A percentile compares a stretch with the other conserved stretches of the same genome.
Evolutionary conservation across 2,113 vertebrate species (phyloP).

Genomic region (Hippocampus abdominalis): DNA sequence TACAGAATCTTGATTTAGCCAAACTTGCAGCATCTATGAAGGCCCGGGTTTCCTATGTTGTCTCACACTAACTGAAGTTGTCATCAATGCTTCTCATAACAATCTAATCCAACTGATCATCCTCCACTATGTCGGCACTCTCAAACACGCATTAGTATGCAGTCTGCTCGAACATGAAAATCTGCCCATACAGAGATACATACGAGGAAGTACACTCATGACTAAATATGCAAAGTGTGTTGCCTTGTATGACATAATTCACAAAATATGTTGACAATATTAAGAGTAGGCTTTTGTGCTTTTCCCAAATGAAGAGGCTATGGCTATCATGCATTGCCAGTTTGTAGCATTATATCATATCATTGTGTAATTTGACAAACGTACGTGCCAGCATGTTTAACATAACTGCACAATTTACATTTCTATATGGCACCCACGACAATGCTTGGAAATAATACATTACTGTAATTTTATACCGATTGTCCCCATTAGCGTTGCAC

Average conservation of each 20-base stretch:
- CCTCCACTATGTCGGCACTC: conserved; percentile 19
- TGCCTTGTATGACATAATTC: too few relatives aligned
- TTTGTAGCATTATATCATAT: not conserved
- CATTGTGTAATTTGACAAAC: not conserved
- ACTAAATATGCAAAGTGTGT: not conserved
- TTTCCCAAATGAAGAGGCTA: not conserved
- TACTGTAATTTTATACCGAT: not conserved
- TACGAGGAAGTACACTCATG: not conserved
- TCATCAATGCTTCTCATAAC: conserved; percentile 51
- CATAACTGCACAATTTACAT: not conserved
- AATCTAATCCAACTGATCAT: conserved; percentile 57
- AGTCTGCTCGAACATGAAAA: not conserved
- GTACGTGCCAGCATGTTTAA: not conserved
- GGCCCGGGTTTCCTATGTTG: not conserved
- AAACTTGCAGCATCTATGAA: not conserved
- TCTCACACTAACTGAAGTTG: conserved; percentile 33
- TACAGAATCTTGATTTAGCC: not conserved
- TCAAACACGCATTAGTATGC: not conserved
- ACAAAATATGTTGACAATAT: not conserved
- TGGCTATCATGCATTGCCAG: not conserved
- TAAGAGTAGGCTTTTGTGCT: not conserved
- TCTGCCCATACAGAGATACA: not conserved
- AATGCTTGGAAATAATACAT: too few relatives aligned
- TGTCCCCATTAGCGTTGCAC: not conserved
- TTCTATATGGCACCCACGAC: not conserved